phyloP scores from a whole-genome alignment of 1,140 invertebrate species.

The Lepidostoma basale region DNA sequence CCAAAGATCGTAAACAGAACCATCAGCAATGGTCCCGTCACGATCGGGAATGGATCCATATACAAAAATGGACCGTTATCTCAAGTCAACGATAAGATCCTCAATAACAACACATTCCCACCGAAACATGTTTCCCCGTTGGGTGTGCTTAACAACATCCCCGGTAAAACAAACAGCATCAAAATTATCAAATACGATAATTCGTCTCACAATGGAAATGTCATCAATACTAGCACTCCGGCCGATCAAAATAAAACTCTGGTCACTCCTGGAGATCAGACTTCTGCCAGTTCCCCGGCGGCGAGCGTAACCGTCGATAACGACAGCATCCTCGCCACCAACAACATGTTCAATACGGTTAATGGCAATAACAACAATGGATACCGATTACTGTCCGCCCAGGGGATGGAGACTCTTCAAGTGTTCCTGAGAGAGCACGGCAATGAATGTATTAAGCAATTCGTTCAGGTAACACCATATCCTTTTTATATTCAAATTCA shows the following conservation, averaged over 20 bases:
- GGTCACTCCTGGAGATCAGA: background rate
- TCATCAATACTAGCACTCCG: background rate
- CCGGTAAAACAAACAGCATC: background rate
- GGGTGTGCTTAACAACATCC: background rate
- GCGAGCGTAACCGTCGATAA: conserved; percentile 49
- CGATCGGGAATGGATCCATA: background rate
- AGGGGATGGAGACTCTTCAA: conserved; percentile 64
- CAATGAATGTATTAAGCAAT: conserved; percentile 66
- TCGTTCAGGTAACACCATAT: conserved; percentile 66
- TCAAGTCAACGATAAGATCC: background rate
- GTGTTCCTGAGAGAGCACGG: conserved; percentile 66
- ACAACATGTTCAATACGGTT: conserved; percentile 43
- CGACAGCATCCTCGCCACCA: conserved; percentile 50
- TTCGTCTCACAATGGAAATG: conserved; percentile 2
- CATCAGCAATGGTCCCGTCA: background rate
- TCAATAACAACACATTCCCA: conserved; percentile 2
- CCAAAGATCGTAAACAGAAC: conserved; percentile 13
- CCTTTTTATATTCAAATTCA: no score
- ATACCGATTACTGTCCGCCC: conserved; percentile 61
- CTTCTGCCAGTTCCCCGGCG: conserved; percentile 45
- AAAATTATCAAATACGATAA: conserved; percentile 6
- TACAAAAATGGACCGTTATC: background rate
- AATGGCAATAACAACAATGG: conserved; percentile 59
- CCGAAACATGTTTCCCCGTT: background rate
- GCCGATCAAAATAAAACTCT: background rate